Conservation (phyloP, 2,113 vertebrate species). For the Suricata suricatta region DNA sequence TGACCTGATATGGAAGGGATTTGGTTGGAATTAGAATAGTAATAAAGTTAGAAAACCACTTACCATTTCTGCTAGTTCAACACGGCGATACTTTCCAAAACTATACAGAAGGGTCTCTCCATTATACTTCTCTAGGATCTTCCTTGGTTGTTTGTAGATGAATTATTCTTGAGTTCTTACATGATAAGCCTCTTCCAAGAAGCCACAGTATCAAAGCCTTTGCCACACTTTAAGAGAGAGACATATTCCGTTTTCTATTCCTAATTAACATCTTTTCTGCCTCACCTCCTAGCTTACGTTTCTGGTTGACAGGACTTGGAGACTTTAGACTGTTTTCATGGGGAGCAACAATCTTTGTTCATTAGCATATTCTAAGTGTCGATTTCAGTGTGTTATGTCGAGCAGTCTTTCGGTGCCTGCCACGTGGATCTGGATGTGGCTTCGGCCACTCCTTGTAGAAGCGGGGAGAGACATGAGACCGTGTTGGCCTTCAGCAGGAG, state of each 20-base stretch:
- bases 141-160: neutral
- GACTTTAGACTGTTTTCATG: neutral
- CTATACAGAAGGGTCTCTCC: neutral
- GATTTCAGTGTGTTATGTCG: fast-evolving
- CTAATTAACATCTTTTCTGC: neutral
- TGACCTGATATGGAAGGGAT: neutral
- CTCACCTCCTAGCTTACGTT: neutral
- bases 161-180: neutral
- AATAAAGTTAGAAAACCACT: neutral
- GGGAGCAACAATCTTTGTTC: neutral
- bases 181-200: neutral
- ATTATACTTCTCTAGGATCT: neutral
- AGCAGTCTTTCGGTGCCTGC: neutral
- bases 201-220: neutral
- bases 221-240: neutral
- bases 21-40: neutral
- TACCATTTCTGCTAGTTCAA: neutral
- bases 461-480: neutral
- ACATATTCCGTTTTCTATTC: neutral
- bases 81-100: neutral
- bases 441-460: neutral
- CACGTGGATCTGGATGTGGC: neutral
- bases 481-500: neutral
- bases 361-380: neutral
- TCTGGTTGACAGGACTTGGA: neutral